A percentile compares a stretch with the other conserved stretches of the same genome.
phyloP scores from a whole-genome alignment of 1,140 invertebrate genomes.

The Rhopalosiphum padi region DNA sequence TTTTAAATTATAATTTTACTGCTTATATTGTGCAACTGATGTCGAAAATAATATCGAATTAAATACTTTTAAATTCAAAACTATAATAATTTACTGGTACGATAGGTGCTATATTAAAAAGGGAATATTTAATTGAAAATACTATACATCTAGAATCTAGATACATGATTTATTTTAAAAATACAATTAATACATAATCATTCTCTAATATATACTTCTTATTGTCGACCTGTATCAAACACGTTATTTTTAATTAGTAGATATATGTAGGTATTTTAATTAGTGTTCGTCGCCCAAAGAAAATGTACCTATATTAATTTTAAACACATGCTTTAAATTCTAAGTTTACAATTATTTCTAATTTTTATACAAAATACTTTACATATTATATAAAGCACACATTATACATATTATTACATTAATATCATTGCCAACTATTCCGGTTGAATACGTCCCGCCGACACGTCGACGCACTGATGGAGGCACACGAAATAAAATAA shows the following conservation, averaged over 20 bases:
- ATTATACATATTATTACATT: not conserved
- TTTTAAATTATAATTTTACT: not conserved
- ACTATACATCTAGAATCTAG: not conserved
- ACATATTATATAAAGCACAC: not conserved
- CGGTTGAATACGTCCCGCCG: not conserved
- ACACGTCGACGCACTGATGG: constrained; percentile 15
- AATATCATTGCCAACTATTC: constrained; percentile 1
- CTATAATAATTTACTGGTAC: not conserved
- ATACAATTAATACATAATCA: too few relatives aligned
- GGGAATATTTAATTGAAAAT: not conserved
- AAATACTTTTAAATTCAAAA: too few relatives aligned
- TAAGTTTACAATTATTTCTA: not conserved
- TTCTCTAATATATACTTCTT: too few relatives aligned
- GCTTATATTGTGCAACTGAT: not conserved
- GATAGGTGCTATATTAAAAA: not conserved
- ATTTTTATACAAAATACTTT: not conserved
- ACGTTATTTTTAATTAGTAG: too few relatives aligned
- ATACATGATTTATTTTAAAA: not conserved
- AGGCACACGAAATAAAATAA: not conserved
- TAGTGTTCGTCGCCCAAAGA: too few relatives aligned
- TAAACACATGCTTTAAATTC: too few relatives aligned
- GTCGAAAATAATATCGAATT: not conserved
- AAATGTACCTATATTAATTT: too few relatives aligned
- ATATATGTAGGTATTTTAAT: too few relatives aligned
- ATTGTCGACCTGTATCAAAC: too few relatives aligned